Conservation (phyloP, 1,140 invertebrate species). For the Lepidurus packardi region DNA sequence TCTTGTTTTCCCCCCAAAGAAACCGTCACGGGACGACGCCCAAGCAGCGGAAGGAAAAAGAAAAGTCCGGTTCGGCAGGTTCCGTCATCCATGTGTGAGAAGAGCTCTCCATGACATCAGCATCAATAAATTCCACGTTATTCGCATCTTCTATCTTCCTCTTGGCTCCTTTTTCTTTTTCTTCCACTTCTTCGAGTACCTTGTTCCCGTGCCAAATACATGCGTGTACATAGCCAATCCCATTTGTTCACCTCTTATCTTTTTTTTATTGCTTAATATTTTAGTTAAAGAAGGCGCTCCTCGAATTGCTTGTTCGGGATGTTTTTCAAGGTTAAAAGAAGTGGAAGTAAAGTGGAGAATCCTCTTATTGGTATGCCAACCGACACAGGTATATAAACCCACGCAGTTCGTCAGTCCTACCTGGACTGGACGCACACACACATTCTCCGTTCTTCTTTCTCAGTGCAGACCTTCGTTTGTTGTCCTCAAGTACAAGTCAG, state of each 20-base stretch:
- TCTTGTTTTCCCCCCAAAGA: background rate
- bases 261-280: background rate
- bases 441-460: background rate
- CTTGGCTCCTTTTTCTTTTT: background rate
- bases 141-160: background rate
- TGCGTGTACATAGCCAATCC: slow-evolving; percentile 17
- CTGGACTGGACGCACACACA: background rate
- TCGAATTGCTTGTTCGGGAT: background rate
- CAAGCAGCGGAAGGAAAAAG: background rate
- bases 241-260: background rate
- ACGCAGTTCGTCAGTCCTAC: background rate
- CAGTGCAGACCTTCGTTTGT: background rate
- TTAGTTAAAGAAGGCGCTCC: no score
- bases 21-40: background rate
- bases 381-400: background rate
- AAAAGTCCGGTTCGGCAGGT: background rate
- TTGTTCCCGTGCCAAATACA: slow-evolving; percentile 7
- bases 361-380: slow-evolving; percentile 10
- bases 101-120: background rate
- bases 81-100: slow-evolving; percentile 10
- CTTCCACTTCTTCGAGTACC: background rate
- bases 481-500: background rate
- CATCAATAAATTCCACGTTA: background rate
- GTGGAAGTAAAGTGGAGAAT: background rate
- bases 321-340: background rate